Base-by-base conservation (phyloP, 2,113 vertebrate species). In the Dendrocopos noguchii region DNA sequence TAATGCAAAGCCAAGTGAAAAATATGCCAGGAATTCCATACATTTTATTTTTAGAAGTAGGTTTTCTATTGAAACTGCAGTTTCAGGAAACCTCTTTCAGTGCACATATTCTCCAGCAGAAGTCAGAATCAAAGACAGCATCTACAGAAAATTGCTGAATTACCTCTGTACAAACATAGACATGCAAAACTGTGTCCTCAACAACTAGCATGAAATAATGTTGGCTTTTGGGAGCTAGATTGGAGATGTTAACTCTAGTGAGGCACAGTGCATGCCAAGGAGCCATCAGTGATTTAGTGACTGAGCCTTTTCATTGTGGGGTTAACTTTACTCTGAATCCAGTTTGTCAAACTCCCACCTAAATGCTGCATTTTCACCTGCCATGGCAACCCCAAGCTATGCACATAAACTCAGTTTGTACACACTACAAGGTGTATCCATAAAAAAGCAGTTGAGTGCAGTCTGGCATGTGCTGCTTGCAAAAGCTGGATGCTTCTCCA, bases 11-110 rank as follows among this genome's bases (percentile, higher is more conserved):
- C 46, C 17, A 79, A 83, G 89, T 12, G 74, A 91, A 96, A 96
- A 97, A 95, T 61, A 95, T 50, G 82, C 44, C 93, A 94, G 71
- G 94, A 94, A 97, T 96, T 92, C 64, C 46, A 95, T 65, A 94
- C 87, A 55, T 84, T 90, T 78, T 61, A 90, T 91, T 93, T 95
- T 91, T 88, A 96, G 85, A 96, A 87, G 80, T 55, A 87, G 88
- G 88, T 57, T 91, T 91, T 84, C 79, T 92, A 94, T 80, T 21
- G 42, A 94, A 94, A 83, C 28, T 70, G 77, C 87, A 89, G 68
- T 90, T 93, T 95, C 92, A 93, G 84, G 85, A 87, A 95, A 88
- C 59, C 93, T 84, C 61, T 93, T 65, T 75, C 66, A 91, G 79
- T 7, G 5, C 10, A 71, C 3, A 2, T 73, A 85, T 52, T 94